Evolutionary conservation across 2,888 invertebrate species (phyloP).

Genomic region (Rapana venosa): DNA sequence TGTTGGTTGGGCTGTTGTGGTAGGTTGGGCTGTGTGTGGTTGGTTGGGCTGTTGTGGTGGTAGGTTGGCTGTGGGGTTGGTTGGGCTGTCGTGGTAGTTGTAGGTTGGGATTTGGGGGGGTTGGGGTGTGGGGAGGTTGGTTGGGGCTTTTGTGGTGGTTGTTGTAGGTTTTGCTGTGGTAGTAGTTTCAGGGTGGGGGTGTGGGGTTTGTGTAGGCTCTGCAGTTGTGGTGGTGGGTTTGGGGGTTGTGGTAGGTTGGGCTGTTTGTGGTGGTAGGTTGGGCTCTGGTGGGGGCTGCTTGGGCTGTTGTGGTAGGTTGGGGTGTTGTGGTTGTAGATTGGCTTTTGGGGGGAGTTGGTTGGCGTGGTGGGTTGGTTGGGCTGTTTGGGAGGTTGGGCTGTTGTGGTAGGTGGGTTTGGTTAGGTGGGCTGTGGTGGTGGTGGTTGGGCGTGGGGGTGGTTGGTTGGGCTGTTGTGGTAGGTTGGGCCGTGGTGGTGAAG

Average conservation of each 20-base stretch:
- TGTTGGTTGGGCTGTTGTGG: neutral
- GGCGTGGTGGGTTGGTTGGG: no score
- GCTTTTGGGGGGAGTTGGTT: no score
- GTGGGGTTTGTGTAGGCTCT: neutral
- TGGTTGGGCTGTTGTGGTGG: neutral
- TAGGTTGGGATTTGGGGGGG: no score
- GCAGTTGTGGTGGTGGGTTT: neutral
- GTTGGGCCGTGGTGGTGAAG: no score
- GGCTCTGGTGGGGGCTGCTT: neutral
- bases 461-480: no score
- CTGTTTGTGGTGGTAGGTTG: neutral
- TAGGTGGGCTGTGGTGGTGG: no score
- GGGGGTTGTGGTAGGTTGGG: neutral
- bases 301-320: neutral
- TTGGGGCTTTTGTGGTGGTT: neutral
- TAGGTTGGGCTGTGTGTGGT: neutral
- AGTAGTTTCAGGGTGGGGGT: neutral
- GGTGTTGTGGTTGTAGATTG: no score
- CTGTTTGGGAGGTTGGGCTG: no score
- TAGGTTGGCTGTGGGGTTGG: neutral
- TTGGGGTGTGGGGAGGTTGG: neutral
- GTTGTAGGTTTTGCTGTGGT: neutral
- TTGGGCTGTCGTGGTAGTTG: neutral
- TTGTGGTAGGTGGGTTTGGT: no score
- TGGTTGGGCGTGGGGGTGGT: no score